phyloP scores from a whole-genome alignment of 2,888 invertebrate species.

The Pterostichus madidus region DNA sequence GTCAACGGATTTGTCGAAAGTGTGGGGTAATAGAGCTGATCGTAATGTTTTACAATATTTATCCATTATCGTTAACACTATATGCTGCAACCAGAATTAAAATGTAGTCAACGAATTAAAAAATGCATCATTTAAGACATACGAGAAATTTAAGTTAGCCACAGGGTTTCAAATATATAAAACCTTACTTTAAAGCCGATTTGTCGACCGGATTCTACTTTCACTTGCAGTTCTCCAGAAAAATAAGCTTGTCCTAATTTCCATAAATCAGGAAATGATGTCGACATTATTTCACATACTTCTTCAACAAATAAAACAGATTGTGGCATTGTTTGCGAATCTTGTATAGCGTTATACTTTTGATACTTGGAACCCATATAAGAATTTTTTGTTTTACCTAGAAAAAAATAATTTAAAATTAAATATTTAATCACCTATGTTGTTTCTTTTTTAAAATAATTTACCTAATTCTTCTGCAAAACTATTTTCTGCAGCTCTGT shows the following conservation, averaged over 20 bases:
- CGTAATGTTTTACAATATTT: slow-evolving; percentile 87
- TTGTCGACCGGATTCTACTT: slow-evolving; percentile 86
- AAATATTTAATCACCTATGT: background rate
- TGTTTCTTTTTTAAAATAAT: background rate
- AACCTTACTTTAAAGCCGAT: slow-evolving; percentile 84
- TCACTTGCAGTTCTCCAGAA: slow-evolving; percentile 89
- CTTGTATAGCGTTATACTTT: slow-evolving; percentile 73
- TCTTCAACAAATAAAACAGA: slow-evolving; percentile 89
- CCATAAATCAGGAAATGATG: slow-evolving; percentile 95
- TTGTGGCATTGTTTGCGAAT: slow-evolving; percentile 79
- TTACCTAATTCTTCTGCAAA: slow-evolving; percentile 70
- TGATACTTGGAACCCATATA: slow-evolving; percentile 73
- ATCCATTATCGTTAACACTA: slow-evolving; percentile 88
- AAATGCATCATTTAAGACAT: slow-evolving; percentile 13
- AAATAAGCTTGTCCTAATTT: slow-evolving; percentile 97
- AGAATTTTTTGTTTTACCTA: slow-evolving; percentile 72
- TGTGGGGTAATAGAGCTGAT: slow-evolving; percentile 85
- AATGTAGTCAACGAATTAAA: too few relatives aligned
- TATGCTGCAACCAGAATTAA: slow-evolving; percentile 79
- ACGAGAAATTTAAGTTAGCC: background rate
- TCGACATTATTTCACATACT: slow-evolving; percentile 86
- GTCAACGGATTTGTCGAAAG: slow-evolving; percentile 78
- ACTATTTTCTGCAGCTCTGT: slow-evolving; percentile 79
- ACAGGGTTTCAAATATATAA: background rate
- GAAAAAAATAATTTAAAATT: slow-evolving; percentile 1